Evolutionary conservation across 2,888 invertebrate species (phyloP).

Genomic region (Caenorhabditis doughertyi): DNA sequence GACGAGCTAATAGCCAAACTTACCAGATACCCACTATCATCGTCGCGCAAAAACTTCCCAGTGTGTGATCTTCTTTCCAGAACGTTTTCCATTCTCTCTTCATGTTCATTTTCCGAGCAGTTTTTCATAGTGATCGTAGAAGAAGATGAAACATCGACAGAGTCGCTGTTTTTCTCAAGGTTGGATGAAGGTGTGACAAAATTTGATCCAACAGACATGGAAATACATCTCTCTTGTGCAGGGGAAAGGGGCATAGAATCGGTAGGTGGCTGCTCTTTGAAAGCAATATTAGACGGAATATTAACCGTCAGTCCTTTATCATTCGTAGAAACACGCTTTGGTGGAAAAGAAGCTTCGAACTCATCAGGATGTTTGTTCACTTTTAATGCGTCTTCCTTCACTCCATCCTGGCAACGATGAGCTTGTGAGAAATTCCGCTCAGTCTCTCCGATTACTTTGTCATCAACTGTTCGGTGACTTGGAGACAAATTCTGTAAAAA

Average conservation of each 20-base stretch:
- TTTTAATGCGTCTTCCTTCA: background rate
- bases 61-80: slow-evolving; percentile 11
- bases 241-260: slow-evolving; percentile 57
- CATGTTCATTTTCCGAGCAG: background rate
- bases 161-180: slow-evolving; percentile 20
- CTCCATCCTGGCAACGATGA: background rate
- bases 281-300: slow-evolving; percentile 47
- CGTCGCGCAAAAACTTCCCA: slow-evolving; percentile 7
- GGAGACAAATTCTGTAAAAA: background rate
- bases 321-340: slow-evolving; percentile 54
- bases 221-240: slow-evolving; percentile 64
- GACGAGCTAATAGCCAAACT: background rate
- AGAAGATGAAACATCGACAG: background rate
- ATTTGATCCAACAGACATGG: slow-evolving; percentile 47
- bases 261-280: slow-evolving; percentile 14
- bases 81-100: slow-evolving; percentile 23
- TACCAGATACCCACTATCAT: slow-evolving; percentile 28
- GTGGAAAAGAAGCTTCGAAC: background rate
- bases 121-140: background rate
- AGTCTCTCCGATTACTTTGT: background rate
- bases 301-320: slow-evolving; percentile 61
- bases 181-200: background rate
- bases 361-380: background rate
- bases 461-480: background rate
- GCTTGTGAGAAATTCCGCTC: background rate